phyloP scores from a whole-genome alignment of 2,113 vertebrate species.

The Nyctereutes procyonoides region DNA sequence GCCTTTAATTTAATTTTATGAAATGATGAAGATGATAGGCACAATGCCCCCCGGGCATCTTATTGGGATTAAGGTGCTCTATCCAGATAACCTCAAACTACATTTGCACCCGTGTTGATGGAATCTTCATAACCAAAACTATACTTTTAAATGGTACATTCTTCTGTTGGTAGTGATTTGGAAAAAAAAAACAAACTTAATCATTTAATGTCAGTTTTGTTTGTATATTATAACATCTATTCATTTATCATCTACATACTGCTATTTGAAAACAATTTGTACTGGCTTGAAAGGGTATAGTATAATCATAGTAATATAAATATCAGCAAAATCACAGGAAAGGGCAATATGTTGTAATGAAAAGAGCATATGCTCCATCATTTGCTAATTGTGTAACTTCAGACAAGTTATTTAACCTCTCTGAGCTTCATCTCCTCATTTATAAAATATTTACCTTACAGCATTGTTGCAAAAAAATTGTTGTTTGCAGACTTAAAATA shows the following conservation, averaged over 20 bases:
- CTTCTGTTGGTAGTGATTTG: neutral
- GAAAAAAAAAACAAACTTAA: neutral
- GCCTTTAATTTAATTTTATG: slow-evolving; percentile 11
- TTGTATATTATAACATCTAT: neutral
- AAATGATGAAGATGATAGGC: slow-evolving; percentile 12
- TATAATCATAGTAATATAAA: neutral
- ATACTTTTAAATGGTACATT: neutral
- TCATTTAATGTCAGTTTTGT: neutral
- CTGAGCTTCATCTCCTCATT: neutral
- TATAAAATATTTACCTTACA: neutral
- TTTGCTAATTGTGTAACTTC: neutral
- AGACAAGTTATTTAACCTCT: neutral
- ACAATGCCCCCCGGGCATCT: neutral
- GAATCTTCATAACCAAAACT: neutral
- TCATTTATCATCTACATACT: neutral
- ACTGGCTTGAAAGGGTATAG: neutral
- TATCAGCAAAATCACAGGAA: neutral
- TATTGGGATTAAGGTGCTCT: neutral
- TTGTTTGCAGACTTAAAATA: neutral
- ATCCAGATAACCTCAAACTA: neutral
- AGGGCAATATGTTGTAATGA: neutral
- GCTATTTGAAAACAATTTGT: neutral
- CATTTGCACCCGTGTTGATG: neutral
- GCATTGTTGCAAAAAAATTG: neutral
- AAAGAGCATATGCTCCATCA: neutral